Conservation (phyloP, 2,113 vertebrate genomes). For the Oreochromis spilurus region DNA sequence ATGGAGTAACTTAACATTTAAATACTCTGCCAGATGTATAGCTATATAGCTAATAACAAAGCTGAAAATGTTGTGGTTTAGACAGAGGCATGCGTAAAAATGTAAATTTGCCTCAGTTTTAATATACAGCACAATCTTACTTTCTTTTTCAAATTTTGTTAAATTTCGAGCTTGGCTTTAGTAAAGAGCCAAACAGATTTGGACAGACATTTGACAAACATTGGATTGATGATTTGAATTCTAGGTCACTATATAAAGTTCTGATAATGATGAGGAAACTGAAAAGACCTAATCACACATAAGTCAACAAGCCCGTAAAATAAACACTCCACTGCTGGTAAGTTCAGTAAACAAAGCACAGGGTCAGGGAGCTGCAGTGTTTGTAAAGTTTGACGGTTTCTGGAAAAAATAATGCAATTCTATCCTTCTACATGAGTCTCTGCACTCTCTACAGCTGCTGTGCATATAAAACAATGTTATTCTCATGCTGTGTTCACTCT, state of each 20-base stretch:
- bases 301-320: neutral
- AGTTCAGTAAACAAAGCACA: neutral
- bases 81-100: accelerated
- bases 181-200: neutral
- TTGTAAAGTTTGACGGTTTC: neutral
- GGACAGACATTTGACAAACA: neutral
- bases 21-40: neutral
- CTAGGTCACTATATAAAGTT: neutral
- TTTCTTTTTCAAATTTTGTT: accelerated
- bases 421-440: neutral
- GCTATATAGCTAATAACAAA: accelerated
- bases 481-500: neutral
- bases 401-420: neutral
- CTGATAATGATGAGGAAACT: neutral
- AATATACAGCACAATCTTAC: accelerated
- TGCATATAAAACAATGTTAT: neutral
- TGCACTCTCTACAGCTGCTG: neutral
- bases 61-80: accelerated
- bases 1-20: accelerated
- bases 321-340: neutral
- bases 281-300: accelerated
- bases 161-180: neutral
- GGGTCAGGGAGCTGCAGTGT: neutral
- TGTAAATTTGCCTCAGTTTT: neutral
- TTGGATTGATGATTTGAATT: neutral